These are phyloP conservation scores for Hydractinia echinata DNA, from an alignment of 30 jellyfish, hydroid and myxozoan genomes.

Conservation along the genomic window DNA sequence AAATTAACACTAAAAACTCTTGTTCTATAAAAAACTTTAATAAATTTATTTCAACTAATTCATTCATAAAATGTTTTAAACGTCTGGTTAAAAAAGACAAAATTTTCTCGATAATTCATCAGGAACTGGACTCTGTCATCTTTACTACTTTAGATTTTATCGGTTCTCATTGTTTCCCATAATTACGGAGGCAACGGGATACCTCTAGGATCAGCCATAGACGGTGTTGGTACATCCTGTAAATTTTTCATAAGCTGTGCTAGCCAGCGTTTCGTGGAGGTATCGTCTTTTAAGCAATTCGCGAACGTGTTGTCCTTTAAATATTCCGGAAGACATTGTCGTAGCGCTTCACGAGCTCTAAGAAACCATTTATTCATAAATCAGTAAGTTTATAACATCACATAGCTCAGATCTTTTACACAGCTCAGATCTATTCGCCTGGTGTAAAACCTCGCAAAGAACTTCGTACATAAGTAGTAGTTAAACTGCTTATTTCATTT, in stretches of 20 bases:
- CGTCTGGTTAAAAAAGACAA: too few relatives aligned
- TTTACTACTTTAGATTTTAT: too few relatives aligned
- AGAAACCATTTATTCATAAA: not conserved
- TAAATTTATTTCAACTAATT: too few relatives aligned
- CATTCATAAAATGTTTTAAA: too few relatives aligned
- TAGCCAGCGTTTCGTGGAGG: conserved; percentile 92
- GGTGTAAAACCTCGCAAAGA: too few relatives aligned
- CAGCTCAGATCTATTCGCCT: too few relatives aligned
- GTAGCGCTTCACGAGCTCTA: conserved; percentile 96
- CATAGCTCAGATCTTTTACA: too few relatives aligned
- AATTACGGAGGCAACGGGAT: conserved; percentile 72
- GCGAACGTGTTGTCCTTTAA: conserved; percentile 82
- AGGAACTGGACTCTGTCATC: too few relatives aligned
- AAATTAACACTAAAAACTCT: too few relatives aligned
- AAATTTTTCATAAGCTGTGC: conserved; percentile 86
- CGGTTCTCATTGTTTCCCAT: not conserved
- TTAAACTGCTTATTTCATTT: not conserved
- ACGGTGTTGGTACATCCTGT: conserved; percentile 82
- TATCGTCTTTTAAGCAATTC: conserved; percentile 79
- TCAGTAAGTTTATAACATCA: too few relatives aligned
- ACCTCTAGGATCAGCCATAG: conserved; percentile 78
- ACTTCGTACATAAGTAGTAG: not conserved
- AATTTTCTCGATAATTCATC: too few relatives aligned
- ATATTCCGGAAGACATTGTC: conserved; percentile 94
- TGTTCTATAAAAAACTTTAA: too few relatives aligned